Evolutionary conservation across 2,113 vertebrate genomes (phyloP), one percentile per base, ranked within the genome.

Genomic region (Aptenodytes forsteri): DNA sequence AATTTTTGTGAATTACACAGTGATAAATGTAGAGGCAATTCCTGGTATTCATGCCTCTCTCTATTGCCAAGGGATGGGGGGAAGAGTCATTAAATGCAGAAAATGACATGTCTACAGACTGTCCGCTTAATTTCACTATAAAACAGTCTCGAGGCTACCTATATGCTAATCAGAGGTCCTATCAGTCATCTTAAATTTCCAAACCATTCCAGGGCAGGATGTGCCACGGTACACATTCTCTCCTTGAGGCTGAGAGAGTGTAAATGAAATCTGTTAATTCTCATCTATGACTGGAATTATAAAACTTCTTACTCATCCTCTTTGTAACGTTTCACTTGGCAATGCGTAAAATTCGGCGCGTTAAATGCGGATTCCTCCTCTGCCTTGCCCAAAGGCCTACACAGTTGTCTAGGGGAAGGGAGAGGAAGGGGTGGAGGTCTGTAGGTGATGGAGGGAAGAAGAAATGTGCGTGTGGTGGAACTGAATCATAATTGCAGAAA

Each of bases 281-380:
- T 90, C 29, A 11, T 32, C 26, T 64, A 0, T 71, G 50, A 4
- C 27, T 34, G 25, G 38, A 29, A 72, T 69, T 27, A 25, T 9
- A 34, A 44, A 82, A 58, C 14, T 61, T 21, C 17, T 42, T 40
- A 30, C 17, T 66, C 1, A 2, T 70, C 26, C 15, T 54, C 21
- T 72, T 64, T 0, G 1, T 64, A 21, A 16, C 4, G 12, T 73
- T 56, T 65, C 36, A 12, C 2, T 38, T 75, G 82, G 21, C 36
- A 52, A 1, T 0, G 0, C 2, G 4, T 42, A 38, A 36, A 55
- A 38, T 38, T 29, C 0, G 0, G 30, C 6, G 56, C 19, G 7
- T 55, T 30, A 66, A 65, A 46, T 21, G 62, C 32, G 30, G 29
- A 9, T 55, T 81, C 22, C 8, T 73, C 14, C 29, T 29, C 34